phyloP scores from a whole-genome alignment of 2,797 vertebrate genomes.

The Schizopygopsis malacanthus region DNA sequence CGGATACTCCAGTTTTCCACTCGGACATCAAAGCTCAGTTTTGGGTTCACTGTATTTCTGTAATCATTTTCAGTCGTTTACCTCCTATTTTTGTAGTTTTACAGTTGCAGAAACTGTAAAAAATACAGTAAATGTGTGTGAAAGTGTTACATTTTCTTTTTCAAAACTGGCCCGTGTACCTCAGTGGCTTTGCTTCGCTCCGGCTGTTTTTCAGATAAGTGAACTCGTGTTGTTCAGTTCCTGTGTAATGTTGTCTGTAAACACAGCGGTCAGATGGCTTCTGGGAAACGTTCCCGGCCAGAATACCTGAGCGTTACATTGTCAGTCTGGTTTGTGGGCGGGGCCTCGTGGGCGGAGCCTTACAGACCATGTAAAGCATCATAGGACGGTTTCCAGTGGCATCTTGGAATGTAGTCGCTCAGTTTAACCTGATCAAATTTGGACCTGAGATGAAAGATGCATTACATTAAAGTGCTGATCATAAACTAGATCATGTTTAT shows the following conservation, averaged over 20 bases:
- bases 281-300: not conserved
- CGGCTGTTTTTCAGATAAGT: not conserved
- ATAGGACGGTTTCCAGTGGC: conserved; percentile 10
- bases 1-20: not conserved
- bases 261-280: not conserved
- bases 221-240: not conserved
- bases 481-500: conserved; percentile 7
- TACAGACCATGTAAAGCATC: not conserved
- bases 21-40: not conserved
- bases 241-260: conserved; percentile 19
- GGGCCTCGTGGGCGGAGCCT: not conserved
- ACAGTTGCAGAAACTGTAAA: not conserved
- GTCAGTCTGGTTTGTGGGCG: not conserved
- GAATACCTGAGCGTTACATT: not conserved
- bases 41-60: not conserved
- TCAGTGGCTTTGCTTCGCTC: not conserved
- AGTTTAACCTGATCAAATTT: conserved; percentile 3
- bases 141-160: not conserved
- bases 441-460: not conserved
- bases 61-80: not conserved
- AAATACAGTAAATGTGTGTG: not conserved
- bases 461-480: not conserved
- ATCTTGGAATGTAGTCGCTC: not conserved
- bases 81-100: not conserved
- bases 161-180: accelerated